Evolutionary conservation across 2,888 invertebrate species (phyloP), one percentile per base, ranked within the genome.

Genomic region (Drosophila picticornis): DNA sequence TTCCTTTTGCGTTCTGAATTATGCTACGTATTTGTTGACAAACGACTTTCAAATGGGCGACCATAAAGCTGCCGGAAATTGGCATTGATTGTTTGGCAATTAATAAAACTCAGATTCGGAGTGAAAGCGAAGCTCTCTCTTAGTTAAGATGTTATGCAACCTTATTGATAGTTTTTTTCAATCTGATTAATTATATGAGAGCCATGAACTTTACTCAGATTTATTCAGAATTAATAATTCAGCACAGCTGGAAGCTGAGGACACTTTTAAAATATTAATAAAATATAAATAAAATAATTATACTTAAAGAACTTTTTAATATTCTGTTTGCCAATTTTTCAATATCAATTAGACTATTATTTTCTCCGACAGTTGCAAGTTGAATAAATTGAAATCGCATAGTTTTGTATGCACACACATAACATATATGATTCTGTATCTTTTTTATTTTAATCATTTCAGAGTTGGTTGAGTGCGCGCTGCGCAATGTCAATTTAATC

Each of bases 401-500:
- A 43, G 65, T 40, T 57, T 63, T 69, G 6, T 19, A 55, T 36
- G 5, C 53, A 38, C 61, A 67, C 38, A 62, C 60, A 55, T 50
- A 50, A 56, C 40, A 56, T 67, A 29, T 67, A 43, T 60, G 52
- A 58, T 25, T 52, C 22, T 32, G 32, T 5, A 1, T 19, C 2
- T 48, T 27, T 43, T 19, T 31, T 65, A 11, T 51, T 34, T 58
- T 5, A n/a, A 38, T 46, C 19, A 50, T 88, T 87, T 16, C 88
- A 93, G 93, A 92, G 56, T 75, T 93, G 61, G 96, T 80, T 48
- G 95, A 95, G 43, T 94, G 95, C 80, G 95, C 96, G 84, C 94
- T 97, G 80, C 95, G 95, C 79, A 95, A 96, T 94, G 96, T 97
- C 72, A 95, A 94, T 85, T 94, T 97, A 77, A 94, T 95, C 71